These are phyloP conservation scores for Stratiomys singularior DNA, from an alignment of 2,888 invertebrate species.

Conservation along the genomic window DNA sequence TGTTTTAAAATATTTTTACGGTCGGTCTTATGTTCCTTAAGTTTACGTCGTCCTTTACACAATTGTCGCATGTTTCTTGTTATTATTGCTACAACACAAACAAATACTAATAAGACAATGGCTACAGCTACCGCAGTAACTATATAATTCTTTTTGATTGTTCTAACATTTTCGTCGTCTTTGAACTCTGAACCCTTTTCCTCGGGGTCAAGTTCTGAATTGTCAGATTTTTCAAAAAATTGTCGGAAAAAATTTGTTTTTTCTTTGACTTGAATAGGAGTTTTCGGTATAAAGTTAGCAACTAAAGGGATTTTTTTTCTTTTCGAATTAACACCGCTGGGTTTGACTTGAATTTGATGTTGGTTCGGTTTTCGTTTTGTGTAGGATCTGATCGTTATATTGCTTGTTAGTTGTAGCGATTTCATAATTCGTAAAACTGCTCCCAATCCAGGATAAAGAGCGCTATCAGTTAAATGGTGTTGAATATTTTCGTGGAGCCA, in stretches of 20 bases:
- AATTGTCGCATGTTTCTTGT: conserved; percentile 46
- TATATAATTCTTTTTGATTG: conserved; percentile 46
- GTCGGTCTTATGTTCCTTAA: not conserved
- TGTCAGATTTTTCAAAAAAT: conserved; percentile 3
- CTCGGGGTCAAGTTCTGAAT: conserved; percentile 31
- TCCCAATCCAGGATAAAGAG: conserved; percentile 63
- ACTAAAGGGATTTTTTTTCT: not conserved
- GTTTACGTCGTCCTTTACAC: not conserved
- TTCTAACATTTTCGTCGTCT: conserved; percentile 33
- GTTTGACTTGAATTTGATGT: not conserved
- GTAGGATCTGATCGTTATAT: not conserved
- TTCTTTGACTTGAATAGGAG: not conserved
- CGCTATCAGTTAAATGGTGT: conserved; percentile 59
- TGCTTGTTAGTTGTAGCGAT: conserved; percentile 43
- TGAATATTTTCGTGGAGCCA: conserved; percentile 61
- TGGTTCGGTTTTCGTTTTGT: not conserved
- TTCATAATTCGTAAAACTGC: conserved; percentile 60
- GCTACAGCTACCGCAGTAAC: conserved; percentile 35
- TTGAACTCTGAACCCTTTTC: conserved; percentile 1
- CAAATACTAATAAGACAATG: conserved; percentile 43
- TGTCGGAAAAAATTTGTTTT: conserved; percentile 15
- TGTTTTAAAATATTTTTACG: conserved; percentile 13
- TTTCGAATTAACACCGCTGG: not conserved
- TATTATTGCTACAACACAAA: conserved; percentile 47
- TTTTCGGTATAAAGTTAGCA: not conserved